Base-by-base conservation (phyloP, 2,113 vertebrate species). In the Chaetodon trifascialis region DNA sequence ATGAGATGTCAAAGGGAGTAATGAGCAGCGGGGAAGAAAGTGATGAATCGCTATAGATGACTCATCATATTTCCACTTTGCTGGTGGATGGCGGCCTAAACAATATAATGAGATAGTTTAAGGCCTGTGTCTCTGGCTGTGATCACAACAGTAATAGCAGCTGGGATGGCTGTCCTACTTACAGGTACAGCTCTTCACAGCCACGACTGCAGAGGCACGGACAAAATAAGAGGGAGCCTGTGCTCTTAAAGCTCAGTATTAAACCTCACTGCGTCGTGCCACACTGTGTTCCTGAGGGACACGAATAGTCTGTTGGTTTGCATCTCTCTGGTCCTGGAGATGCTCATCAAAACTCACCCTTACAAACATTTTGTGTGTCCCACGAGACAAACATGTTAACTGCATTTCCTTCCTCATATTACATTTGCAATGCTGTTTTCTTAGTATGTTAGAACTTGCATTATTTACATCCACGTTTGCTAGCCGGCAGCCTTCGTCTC, bases 71-170 rank as follows among this genome's bases (percentile, higher is more conserved):
- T 87, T 75, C 71, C 51, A 79, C 40, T 71, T 51, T 11, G 52
- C 64, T 77, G 64, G 70, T 65, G 60, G 82, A 84, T 65, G 55
- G 55, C 5, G 25, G 51, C 52, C 71, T 54, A 77, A 87, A 82
- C 85, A 87, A 73, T 70, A 64, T 79, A 83, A 89, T 87, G 76
- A 83, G 76, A 80, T 54, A 36, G 68, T 83, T 86, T 80, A 83
- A 69, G 63, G 63, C 47, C 46, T 0, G 64, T 21, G 69, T 79
- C 54, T 75, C 60, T 79, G 59, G 67, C 82, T 77, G 76, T 30
- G 70, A 88, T 86, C 54, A 77, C 71, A 82, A 51, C 75, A 67
- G 46, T 52, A 68, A 60, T 75, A 83, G 89, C 72, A 82, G 81
- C 84, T 59, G 80, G 51, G 74, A 77, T 5, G 40, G 80, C 83